Evolutionary conservation across 2,888 invertebrate genomes (phyloP).

Genomic region (Melanotus villosus): DNA sequence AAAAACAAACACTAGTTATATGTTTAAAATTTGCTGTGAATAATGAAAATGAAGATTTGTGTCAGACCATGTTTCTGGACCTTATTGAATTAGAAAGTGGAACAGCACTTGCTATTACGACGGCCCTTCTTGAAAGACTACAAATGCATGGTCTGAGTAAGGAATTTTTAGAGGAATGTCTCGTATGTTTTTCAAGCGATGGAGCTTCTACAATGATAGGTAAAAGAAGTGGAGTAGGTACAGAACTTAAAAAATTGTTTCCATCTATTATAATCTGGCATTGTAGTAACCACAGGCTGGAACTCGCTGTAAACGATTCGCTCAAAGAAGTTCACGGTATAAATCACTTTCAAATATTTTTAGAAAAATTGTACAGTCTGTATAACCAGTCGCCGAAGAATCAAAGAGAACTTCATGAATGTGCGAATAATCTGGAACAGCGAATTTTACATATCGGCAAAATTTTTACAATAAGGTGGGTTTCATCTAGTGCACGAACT

Average conservation of each 20-base stretch:
- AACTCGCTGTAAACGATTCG: neutral
- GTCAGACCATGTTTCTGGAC: neutral
- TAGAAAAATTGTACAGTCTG: neutral
- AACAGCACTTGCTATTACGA: neutral
- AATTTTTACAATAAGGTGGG: neutral
- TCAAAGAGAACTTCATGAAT: neutral
- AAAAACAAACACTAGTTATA: too few relatives aligned
- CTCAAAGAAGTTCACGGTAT: neutral
- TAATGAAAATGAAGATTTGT: too few relatives aligned
- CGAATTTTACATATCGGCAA: neutral
- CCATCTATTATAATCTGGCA: neutral
- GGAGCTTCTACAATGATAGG: neutral
- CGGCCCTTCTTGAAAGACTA: conserved; percentile 3
- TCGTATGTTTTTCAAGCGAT: neutral
- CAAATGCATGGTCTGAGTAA: neutral
- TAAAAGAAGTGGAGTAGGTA: neutral
- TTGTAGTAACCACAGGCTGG: neutral
- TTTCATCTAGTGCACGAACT: too few relatives aligned
- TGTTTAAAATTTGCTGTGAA: too few relatives aligned
- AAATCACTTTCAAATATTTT: too few relatives aligned
- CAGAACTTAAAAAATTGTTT: conserved; percentile 1
- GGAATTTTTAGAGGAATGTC: neutral
- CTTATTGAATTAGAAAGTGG: neutral
- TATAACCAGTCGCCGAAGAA: neutral
- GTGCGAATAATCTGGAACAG: neutral